phyloP scores from a whole-genome alignment of 2,797 vertebrate genomes.

The Sciurus vulgaris region DNA sequence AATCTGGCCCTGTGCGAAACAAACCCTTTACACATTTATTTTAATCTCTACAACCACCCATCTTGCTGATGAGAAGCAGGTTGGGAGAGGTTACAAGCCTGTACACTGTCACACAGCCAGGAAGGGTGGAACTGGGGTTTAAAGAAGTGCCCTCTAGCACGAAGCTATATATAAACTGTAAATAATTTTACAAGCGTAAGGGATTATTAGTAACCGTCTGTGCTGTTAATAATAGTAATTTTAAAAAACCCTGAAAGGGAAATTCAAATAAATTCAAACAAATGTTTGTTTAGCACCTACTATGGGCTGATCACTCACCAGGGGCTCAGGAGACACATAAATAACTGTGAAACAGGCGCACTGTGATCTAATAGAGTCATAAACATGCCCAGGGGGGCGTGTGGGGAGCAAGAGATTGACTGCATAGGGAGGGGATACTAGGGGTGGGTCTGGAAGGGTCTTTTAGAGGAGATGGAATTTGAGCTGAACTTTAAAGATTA shows the following conservation, averaged over 20 bases:
- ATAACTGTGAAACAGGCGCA: constrained; percentile 76
- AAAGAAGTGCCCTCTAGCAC: constrained; percentile 73
- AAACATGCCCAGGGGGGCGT: constrained; percentile 60
- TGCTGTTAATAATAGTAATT: constrained; percentile 82
- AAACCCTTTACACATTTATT: constrained; percentile 65
- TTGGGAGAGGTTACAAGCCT: constrained; percentile 17
- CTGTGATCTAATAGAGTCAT: constrained; percentile 78
- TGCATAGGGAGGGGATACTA: neutral
- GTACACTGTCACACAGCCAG: constrained; percentile 59
- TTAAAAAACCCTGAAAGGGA: constrained; percentile 79
- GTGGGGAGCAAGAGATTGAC: constrained; percentile 42
- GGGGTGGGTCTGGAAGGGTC: neutral
- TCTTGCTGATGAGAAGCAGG: constrained; percentile 58
- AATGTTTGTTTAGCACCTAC: constrained; percentile 84
- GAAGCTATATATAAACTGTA: constrained; percentile 84
- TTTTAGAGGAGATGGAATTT: constrained; percentile 56
- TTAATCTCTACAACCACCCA: constrained; percentile 55
- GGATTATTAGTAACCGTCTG: constrained; percentile 83
- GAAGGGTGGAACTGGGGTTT: constrained; percentile 69
- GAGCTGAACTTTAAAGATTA: constrained; percentile 59
- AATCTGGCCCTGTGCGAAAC: constrained; percentile 11
- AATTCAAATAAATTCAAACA: constrained; percentile 83
- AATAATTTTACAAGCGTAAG: constrained; percentile 83
- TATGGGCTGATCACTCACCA: constrained; percentile 76
- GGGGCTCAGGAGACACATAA: constrained; percentile 80